Base-by-base conservation (phyloP, 2,797 vertebrate genomes). In the Myotis planiceps region DNA sequence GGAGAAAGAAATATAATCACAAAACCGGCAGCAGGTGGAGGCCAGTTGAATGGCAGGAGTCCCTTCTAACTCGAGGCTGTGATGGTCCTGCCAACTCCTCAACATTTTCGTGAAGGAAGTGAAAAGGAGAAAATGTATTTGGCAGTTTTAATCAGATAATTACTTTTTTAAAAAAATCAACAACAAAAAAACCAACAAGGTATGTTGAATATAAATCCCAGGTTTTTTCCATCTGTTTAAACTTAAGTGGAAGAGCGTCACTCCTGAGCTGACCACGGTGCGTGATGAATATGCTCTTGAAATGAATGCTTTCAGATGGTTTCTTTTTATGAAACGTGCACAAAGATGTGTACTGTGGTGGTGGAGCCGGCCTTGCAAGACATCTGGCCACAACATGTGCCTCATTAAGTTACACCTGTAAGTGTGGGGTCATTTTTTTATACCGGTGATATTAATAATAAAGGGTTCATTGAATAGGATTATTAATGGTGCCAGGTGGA, bases 371-470 rank as follows among this genome's bases (percentile, higher is more conserved):
- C 37, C 95, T 92, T 74, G 71, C 74, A 68, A 98, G 96, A 98
- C 98, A 98, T 98, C 98, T 98, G 98, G 98, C 96, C 71, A 45
- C 98, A 98, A 98, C 97, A 21, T 98, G 98, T 60, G 97, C 96
- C 98, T 98, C 90, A 91, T 97, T 97, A 97, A 97, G 94, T 55
- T 97, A 79, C 98, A 98, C 98, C 98, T 98, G 98, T 76, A 98
- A 95, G 93, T 49, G 42, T 80, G 76, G 97, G 98, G 96, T 95
- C 98, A 95, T 92, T 37, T 97, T 97, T 84, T 98, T 96, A 95
- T 96, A 78, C 97, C 96, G 96, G 95, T 75, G 85, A 97, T 96
- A 97, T 98, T 92, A 95, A 97, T 97, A 98, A 98, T 96, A 98
- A 98, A 97, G 96, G 95, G 92, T 90, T 93, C 76, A 83, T 88